Percentiles rank a stretch among this genome's conserved stretches.
These are phyloP conservation scores for Macrobrachium rosenbergii DNA, from an alignment of 1,140 invertebrate species.

Conservation along the genomic window DNA sequence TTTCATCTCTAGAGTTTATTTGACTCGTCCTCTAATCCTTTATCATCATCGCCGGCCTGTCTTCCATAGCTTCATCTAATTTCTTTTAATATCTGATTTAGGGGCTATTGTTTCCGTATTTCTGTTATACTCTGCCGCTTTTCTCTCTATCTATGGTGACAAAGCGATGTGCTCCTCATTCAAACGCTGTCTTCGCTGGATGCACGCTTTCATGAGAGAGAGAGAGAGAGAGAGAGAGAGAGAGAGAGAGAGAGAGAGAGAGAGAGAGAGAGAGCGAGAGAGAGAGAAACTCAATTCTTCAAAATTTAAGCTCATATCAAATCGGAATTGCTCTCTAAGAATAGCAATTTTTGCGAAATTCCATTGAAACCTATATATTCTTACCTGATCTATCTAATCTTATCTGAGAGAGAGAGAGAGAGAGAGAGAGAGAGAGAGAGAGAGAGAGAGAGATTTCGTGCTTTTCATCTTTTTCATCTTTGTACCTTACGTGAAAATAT, in stretches of 20 bases:
- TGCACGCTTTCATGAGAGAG: background rate
- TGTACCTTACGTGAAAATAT: too few species aligned
- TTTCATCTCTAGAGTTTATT: background rate
- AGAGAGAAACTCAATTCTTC: background rate
- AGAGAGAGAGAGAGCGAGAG: conserved; percentile 15
- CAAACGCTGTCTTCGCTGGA: background rate
- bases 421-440: too few species aligned
- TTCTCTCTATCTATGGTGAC: background rate
- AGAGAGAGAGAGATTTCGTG: too few species aligned
- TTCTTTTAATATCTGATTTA: background rate
- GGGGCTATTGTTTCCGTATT: background rate
- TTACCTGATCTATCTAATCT: too few species aligned
- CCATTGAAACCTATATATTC: too few species aligned
- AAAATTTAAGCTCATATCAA: background rate
- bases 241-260: conserved; percentile 20
- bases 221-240: conserved; percentile 18
- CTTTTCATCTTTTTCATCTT: too few species aligned
- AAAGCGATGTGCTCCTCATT: background rate
- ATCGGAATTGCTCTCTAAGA: too few species aligned
- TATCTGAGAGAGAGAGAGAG: too few species aligned
- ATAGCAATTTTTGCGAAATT: too few species aligned
- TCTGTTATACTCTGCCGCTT: background rate
- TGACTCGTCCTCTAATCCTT: background rate
- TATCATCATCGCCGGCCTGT: too few species aligned
- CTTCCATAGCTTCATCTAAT: background rate